These are phyloP conservation scores for Gallinago media DNA, from an alignment of 2,113 vertebrate genomes.

Conservation along the genomic window DNA sequence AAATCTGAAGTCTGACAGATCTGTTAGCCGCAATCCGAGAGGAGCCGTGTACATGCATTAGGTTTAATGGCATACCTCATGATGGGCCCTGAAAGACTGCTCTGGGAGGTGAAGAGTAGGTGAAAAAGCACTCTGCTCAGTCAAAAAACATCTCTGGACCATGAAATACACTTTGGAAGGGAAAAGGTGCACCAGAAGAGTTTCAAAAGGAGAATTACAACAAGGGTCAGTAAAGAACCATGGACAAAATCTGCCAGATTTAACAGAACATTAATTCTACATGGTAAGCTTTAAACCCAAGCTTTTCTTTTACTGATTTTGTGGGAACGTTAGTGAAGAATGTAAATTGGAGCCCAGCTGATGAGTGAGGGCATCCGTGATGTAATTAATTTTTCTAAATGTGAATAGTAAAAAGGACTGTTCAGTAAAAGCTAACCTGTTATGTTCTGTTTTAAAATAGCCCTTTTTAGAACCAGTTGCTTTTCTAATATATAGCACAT, in stretches of 20 bases:
- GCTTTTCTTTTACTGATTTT: conserved; percentile 9
- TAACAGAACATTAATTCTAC: conserved; percentile 59
- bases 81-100: conserved; percentile 1
- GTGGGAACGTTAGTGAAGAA: neutral
- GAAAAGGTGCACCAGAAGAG: neutral
- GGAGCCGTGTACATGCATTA: neutral
- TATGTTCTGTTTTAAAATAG: neutral
- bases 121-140: neutral
- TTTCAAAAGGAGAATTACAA: neutral
- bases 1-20: conserved; percentile 1
- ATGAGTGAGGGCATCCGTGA: neutral
- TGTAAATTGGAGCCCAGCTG: neutral
- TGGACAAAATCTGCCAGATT: conserved; percentile 36
- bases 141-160: conserved; percentile 23
- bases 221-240: neutral
- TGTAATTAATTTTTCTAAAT: neutral
- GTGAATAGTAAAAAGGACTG: neutral
- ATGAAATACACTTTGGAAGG: neutral
- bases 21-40: neutral
- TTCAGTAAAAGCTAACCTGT: neutral
- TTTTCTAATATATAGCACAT: neutral
- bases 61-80: neutral
- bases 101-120: conserved; percentile 25
- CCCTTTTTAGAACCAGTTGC: neutral
- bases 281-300: conserved; percentile 17